These are phyloP conservation scores for Stenopsyche tienmushanensis DNA, from an alignment of 1,140 invertebrate species.

Conservation along the genomic window DNA sequence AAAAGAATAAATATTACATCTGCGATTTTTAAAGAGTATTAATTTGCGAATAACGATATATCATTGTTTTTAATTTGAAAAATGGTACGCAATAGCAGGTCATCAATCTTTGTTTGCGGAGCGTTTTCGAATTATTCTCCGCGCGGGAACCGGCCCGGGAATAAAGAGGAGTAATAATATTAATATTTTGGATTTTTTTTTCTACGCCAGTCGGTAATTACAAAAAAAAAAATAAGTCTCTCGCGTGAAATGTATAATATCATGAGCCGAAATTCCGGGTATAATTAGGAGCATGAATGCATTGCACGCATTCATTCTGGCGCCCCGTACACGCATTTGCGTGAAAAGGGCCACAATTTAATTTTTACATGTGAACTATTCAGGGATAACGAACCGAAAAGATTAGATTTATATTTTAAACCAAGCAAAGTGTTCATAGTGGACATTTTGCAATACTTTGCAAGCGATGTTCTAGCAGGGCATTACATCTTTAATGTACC, in stretches of 20 bases:
- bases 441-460: no score
- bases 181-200: not conserved
- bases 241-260: conserved; percentile 20
- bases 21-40: no score
- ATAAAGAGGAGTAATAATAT: not conserved
- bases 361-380: no score
- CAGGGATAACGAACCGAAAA: no score
- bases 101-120: conserved; percentile 24
- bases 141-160: not conserved
- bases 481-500: no score
- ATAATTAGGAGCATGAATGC: conserved; percentile 20
- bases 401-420: conserved; percentile 8
- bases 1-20: no score
- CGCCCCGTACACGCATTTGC: conserved; percentile 12
- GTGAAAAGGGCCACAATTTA: conserved; percentile 1
- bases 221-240: conserved; percentile 11
- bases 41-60: conserved; percentile 22
- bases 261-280: conserved; percentile 20
- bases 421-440: not conserved
- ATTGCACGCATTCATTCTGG: conserved; percentile 9
- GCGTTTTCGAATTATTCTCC: conserved; percentile 19
- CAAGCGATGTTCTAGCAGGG: no score
- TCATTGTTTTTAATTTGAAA: conserved; percentile 23
- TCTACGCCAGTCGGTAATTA: conserved; percentile 5
- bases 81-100: conserved; percentile 14